Conservation (phyloP, 2,888 invertebrate genomes). For the Polyommatus iphigenia region DNA sequence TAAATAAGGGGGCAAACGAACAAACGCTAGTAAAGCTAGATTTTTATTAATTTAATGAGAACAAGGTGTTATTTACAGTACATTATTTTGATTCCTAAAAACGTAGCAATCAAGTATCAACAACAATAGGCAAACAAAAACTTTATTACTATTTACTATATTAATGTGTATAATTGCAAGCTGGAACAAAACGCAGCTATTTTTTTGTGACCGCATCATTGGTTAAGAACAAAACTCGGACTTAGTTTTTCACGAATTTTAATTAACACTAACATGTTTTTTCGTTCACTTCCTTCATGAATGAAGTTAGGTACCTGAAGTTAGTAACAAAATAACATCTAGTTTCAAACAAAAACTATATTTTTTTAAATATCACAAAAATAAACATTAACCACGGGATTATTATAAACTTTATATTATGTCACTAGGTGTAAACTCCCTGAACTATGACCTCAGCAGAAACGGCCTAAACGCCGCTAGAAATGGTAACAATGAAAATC, state of each 20-base stretch:
- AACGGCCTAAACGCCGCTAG: constrained; percentile 18
- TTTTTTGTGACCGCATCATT: background rate
- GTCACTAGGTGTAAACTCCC: constrained; percentile 18
- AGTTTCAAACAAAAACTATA: background rate
- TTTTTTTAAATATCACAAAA: background rate
- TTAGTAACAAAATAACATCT: background rate
- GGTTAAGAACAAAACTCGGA: background rate
- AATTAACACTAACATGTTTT: background rate
- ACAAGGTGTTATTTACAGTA: background rate
- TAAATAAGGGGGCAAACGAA: too few species aligned
- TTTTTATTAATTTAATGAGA: background rate
- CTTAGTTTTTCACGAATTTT: background rate
- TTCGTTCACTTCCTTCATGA: background rate
- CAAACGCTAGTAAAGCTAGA: too few species aligned
- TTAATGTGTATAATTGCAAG: background rate
- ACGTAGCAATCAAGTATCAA: background rate
- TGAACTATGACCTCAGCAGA: constrained; percentile 32
- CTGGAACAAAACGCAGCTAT: background rate
- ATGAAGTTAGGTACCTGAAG: background rate
- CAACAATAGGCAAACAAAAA: background rate
- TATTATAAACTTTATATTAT: background rate
- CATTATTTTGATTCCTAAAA: background rate
- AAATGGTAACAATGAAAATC: constrained; percentile 8
- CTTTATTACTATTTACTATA: background rate
- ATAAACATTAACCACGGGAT: background rate